A percentile compares a stretch with the other conserved stretches of the same genome.
Evolutionary conservation across 2,888 invertebrate species (phyloP).

Genomic region (Eristalis arbustorum): DNA sequence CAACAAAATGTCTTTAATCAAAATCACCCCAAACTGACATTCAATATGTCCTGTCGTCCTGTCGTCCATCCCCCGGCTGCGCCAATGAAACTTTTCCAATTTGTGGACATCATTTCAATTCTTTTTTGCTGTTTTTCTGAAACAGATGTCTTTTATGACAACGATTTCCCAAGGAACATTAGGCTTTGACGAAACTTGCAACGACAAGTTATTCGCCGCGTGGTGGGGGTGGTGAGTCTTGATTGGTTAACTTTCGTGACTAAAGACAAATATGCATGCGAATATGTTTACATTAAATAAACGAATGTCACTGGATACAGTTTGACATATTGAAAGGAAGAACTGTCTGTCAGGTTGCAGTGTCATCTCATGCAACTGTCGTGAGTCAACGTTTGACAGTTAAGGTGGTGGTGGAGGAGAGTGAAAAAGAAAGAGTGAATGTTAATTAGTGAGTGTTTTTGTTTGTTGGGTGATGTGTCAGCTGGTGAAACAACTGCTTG

Average conservation of each 20-base stretch:
- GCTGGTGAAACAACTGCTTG: no score
- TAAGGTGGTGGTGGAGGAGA: background rate
- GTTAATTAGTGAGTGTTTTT: background rate
- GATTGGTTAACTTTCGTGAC: background rate
- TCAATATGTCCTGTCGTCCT: background rate
- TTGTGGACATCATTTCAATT: background rate
- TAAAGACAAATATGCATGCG: background rate
- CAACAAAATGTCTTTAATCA: background rate
- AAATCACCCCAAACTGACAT: background rate
- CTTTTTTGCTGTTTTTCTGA: background rate
- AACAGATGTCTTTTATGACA: background rate
- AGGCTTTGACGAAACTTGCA: background rate
- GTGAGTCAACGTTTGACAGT: background rate
- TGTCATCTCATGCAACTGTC: background rate
- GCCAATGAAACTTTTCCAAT: constrained; percentile 3
- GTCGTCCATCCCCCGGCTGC: background rate
- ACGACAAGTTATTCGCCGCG: background rate
- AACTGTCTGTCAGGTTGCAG: background rate
- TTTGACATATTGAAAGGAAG: background rate
- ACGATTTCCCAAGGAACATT: background rate
- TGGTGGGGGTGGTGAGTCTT: background rate
- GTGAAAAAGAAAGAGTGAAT: background rate
- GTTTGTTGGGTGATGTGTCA: background rate
- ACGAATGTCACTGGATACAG: background rate
- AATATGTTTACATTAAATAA: background rate